Base-by-base conservation (phyloP, 2,113 vertebrate species). In the Zootoca vivipara region DNA sequence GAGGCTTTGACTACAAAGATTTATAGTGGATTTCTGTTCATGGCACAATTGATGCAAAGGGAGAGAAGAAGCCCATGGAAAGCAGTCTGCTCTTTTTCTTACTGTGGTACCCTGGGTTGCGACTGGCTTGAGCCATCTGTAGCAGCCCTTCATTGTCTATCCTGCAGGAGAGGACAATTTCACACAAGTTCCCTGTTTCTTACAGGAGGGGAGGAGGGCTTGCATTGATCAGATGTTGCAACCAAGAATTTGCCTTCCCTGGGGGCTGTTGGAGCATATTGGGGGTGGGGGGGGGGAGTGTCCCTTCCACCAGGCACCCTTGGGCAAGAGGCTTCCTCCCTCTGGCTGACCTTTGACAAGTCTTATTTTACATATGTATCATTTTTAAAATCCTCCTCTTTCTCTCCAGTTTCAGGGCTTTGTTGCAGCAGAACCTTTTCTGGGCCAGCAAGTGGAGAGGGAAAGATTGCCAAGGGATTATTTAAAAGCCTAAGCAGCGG, bases 351-450 rank as follows among this genome's bases (percentile, higher is more conserved):
- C 13, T 18, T n/a, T 33, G 42, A 20, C 40, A 10, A 10, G n/a
- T n/a, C 30, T 22, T 9, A 26, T 10, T 40, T 28, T 30, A 2
- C 2, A 1, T 7, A 9, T 52, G 10, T 52, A 12, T 52, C 24
- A 4, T 2, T 64, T 62, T 24, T 72, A 33, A 72, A 52, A 52
- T 24, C 16, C 30, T 33, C 26, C 16, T 30, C 62, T 88, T 85
- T 78, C 83, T 93, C 82, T 91, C 69, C 62, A 12, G 3, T 92
- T 94, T 82, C 87, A 97, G 94, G 94, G 91, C 3, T 9, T 28
- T 35, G 64, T 46, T 20, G 7, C 74, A 89, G 74, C 83, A 5
- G 72, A 78, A 3, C 16, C 3, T 46, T 52, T 64, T 90, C 52
- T 0, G 80, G 16, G 28, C 82, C 83, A 72, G 85, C 4, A 80